A percentile compares a stretch with the other conserved stretches of the same genome.
Conservation (phyloP, 1,140 invertebrate species). For the Drosophila pandora region DNA sequence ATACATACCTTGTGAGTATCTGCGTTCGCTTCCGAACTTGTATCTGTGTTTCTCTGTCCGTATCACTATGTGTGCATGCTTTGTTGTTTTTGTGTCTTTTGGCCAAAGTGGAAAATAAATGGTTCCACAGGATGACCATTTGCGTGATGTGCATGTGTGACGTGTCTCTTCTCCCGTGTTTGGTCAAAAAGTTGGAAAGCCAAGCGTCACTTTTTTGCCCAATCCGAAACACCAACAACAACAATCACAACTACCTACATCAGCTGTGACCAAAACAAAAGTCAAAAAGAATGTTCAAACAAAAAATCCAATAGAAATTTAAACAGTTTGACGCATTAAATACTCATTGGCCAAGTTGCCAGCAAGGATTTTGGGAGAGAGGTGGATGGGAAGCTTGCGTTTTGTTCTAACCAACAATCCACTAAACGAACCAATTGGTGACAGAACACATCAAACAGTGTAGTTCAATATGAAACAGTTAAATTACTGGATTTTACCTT, state of each 20-base stretch:
- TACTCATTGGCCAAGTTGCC: slow-evolving; percentile 66
- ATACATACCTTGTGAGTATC: slow-evolving; percentile 11
- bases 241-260: slow-evolving; percentile 36
- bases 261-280: slow-evolving; percentile 75
- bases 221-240: slow-evolving; percentile 50
- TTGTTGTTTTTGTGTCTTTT: slow-evolving; percentile 64
- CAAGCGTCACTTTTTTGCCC: slow-evolving; percentile 68
- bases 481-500: too few species aligned
- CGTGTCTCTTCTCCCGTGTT: slow-evolving; percentile 39
- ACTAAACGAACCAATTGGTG: slow-evolving; percentile 14
- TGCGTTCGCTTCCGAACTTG: slow-evolving; percentile 3
- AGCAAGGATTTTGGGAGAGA: slow-evolving; percentile 9
- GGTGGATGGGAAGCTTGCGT: neutral
- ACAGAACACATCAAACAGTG: slow-evolving; percentile 8
- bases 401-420: slow-evolving; percentile 15
- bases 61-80: slow-evolving; percentile 16
- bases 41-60: slow-evolving; percentile 10
- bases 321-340: slow-evolving; percentile 82
- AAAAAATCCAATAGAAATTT: slow-evolving; percentile 80
- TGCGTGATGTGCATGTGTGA: slow-evolving; percentile 56
- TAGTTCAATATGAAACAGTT: too few species aligned
- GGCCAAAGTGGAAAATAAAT: slow-evolving; percentile 82
- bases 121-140: slow-evolving; percentile 81
- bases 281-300: slow-evolving; percentile 68
- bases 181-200: slow-evolving; percentile 76